Percentiles rank a stretch among this genome's conserved stretches.
Evolutionary conservation across 2,888 invertebrate species (phyloP).

Genomic region (Phyllotreta striolata): DNA sequence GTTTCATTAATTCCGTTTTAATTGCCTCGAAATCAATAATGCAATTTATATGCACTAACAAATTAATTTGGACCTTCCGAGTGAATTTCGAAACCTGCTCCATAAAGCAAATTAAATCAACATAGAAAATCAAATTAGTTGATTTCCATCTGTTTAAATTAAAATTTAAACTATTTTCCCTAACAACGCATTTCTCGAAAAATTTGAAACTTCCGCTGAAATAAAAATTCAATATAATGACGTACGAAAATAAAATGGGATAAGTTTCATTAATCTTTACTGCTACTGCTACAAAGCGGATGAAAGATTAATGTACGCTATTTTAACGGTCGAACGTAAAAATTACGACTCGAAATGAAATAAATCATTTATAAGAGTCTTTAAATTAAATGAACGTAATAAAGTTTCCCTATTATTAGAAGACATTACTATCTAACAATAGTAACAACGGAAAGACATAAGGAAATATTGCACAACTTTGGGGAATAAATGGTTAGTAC

Average conservation of each 20-base stretch:
- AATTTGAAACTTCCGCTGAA: background rate
- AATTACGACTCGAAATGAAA: slow-evolving; percentile 23
- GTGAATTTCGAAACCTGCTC: background rate
- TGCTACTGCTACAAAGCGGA: slow-evolving; percentile 19
- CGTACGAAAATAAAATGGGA: slow-evolving; percentile 2
- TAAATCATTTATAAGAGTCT: slow-evolving; percentile 27
- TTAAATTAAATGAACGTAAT: slow-evolving; percentile 22
- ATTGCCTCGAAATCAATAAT: background rate
- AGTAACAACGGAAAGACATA: slow-evolving; percentile 6
- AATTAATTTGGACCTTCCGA: background rate
- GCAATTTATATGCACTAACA: background rate
- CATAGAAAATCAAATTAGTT: too few species aligned
- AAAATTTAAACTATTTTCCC: too few species aligned
- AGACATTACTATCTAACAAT: slow-evolving; percentile 14
- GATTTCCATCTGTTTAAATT: too few species aligned
- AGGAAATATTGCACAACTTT: slow-evolving; percentile 7
- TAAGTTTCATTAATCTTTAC: slow-evolving; percentile 22
- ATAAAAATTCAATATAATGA: slow-evolving; percentile 2
- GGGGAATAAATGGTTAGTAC: background rate
- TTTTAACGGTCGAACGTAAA: slow-evolving; percentile 20
- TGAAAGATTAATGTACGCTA: slow-evolving; percentile 18
- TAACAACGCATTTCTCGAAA: too few species aligned
- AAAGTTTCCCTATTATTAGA: slow-evolving; percentile 26
- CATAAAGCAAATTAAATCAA: background rate
- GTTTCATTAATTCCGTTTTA: slow-evolving; percentile 5